Evolutionary conservation across 1,140 invertebrate species (phyloP), one percentile per base, ranked within the genome.

Genomic region (Drosophila suzukii): DNA sequence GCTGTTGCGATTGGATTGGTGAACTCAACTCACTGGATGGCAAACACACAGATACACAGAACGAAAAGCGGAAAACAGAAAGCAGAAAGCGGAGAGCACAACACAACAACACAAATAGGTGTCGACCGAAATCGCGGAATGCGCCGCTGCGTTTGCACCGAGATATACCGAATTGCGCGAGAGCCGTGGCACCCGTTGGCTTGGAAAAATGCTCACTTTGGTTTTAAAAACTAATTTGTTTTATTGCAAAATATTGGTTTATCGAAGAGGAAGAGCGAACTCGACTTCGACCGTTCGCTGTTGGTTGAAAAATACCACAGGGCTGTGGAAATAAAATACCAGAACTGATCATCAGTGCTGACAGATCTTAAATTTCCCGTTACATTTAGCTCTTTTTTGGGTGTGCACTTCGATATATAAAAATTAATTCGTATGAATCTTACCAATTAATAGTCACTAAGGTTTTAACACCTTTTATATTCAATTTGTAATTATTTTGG

Each of bases 1-100:
- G 32, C 32, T 8, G 8, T 51, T 46, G 43, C 43, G 43, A 46
- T 24, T 20, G 43, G 43, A 27, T 15, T 30, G 24, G 32, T 15
- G 8, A 56, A 24, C 78, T 20, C n/a, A 46, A 11, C 27, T 27
- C 27, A 34, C 32, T 34, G 32, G 7, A 8, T 8, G 32, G 32
- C 7, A 6, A 34, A 34, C 32, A 34, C 43, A 46, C 57, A 78
- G 58, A 82, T 78, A 78, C 74, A 78, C 78, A 81, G 53, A 65
- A 43, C 46, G 46, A 46, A 12, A 20, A 46, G 8, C 15, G 15
- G 15, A 46, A 46, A 15, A 44, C 15, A 8, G 15, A 46, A 15
- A 20, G 7, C 15, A 43, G 41, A 13, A 13, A 17, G 15, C 43
- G 17, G 6, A 3, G n/a, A 10, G 8, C 15, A 44, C 43, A 47